phyloP scores from a whole-genome alignment of 2,113 vertebrate species.

The Platysteira castanea region DNA sequence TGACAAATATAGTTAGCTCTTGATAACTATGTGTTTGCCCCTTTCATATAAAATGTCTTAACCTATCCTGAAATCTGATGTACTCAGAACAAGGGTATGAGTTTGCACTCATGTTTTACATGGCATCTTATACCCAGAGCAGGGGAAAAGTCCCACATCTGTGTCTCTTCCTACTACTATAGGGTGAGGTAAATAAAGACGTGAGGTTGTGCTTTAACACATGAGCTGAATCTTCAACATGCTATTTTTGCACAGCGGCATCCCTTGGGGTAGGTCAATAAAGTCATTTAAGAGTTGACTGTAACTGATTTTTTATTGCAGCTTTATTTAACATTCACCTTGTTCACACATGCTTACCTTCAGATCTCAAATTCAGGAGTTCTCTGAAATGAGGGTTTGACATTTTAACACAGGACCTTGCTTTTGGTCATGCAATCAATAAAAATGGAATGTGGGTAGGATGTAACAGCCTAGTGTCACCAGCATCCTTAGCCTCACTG shows the following conservation, averaged over 20 bases:
- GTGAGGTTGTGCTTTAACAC: not conserved
- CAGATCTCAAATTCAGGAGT: not conserved
- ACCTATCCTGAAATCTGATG: not conserved
- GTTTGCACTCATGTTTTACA: not conserved
- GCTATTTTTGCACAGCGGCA: not conserved
- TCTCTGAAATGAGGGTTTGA: not conserved
- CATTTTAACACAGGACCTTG: not conserved
- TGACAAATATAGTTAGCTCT: not conserved
- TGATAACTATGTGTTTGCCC: not conserved
- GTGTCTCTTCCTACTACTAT: not conserved
- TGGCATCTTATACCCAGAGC: not conserved
- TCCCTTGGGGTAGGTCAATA: not conserved
- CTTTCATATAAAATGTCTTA: not conserved
- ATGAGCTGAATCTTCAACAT: fast-evolving
- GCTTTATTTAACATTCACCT: not conserved
- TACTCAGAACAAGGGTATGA: not conserved
- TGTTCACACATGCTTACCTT: not conserved
- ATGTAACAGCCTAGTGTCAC: not conserved
- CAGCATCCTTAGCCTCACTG: not conserved
- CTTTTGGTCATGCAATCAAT: not conserved
- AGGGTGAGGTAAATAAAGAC: not conserved
- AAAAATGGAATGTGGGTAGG: not conserved
- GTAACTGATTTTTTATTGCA: not conserved
- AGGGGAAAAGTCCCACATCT: not conserved
- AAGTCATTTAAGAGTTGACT: not conserved